Evolutionary conservation across 92 coral and sea anemone species (phyloP).

Genomic region (Parazoanthus darwini): DNA sequence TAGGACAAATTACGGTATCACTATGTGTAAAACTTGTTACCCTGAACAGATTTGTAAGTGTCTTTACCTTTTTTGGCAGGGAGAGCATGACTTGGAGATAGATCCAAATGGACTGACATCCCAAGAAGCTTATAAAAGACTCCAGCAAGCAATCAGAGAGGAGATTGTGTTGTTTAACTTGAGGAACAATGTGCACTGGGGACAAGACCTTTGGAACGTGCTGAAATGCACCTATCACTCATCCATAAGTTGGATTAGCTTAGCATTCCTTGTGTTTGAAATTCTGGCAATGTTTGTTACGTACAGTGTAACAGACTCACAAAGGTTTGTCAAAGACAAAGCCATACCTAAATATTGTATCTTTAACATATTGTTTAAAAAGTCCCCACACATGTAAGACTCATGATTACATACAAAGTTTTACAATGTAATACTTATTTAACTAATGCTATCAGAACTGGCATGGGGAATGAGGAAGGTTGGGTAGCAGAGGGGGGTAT

Average conservation of each 20-base stretch:
- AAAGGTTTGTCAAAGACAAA: no score
- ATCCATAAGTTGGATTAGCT: no score
- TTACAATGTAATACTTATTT: no score
- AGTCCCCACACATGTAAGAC: no score
- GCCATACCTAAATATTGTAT: no score
- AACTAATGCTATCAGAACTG: no score
- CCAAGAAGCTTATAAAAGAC: conserved; percentile 81
- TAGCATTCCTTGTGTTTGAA: background rate
- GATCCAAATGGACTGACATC: conserved; percentile 75
- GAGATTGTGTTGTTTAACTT: conserved; percentile 62
- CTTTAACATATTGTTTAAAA: no score
- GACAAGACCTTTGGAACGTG: conserved; percentile 66
- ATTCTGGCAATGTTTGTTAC: background rate
- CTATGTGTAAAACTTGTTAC: background rate
- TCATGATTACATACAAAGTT: no score
- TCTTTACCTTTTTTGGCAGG: background rate
- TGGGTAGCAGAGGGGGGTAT: no score
- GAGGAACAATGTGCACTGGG: conserved; percentile 66
- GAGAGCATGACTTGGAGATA: conserved; percentile 31
- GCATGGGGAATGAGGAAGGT: no score
- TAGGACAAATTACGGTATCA: no score
- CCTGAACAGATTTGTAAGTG: background rate
- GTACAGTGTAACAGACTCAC: background rate
- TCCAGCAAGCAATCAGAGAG: conserved; percentile 72
- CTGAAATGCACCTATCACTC: conserved; percentile 61